phyloP scores from a whole-genome alignment of 2,797 vertebrate genomes.

The Parauchenoglanis punctatus region DNA sequence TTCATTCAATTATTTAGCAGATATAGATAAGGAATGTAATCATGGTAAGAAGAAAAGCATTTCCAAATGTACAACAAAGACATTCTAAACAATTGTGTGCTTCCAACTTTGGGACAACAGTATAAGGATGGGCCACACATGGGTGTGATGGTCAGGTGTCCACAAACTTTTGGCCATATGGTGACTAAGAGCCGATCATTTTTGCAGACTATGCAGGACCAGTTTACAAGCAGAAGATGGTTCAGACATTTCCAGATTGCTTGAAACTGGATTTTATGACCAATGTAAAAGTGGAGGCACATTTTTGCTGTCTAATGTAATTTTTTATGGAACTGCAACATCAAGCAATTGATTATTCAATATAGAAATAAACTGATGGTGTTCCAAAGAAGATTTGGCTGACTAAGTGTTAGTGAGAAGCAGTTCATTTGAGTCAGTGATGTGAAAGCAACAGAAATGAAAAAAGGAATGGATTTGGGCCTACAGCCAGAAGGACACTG shows the following conservation, averaged over 20 bases:
- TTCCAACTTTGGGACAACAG: neutral
- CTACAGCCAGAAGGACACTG: conserved; percentile 34
- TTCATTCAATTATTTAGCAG: neutral
- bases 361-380: conserved; percentile 8
- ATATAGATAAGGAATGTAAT: neutral
- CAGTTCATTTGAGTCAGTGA: conserved; percentile 5
- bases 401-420: neutral
- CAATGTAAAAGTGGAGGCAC: neutral
- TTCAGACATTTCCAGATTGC: neutral
- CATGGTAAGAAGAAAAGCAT: neutral
- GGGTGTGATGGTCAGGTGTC: neutral
- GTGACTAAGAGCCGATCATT: neutral
- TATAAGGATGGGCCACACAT: neutral
- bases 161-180: neutral
- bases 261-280: conserved; percentile 4
- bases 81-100: neutral
- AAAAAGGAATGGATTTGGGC: neutral
- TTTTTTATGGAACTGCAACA: neutral
- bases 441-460: conserved; percentile 3
- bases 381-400: neutral
- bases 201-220: neutral
- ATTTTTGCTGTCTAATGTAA: conserved; percentile 13
- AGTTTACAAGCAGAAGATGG: neutral
- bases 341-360: conserved; percentile 15
- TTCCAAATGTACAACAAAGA: neutral